phyloP scores from a whole-genome alignment of 1,140 invertebrate genomes.

The Hycleus cichorii region DNA sequence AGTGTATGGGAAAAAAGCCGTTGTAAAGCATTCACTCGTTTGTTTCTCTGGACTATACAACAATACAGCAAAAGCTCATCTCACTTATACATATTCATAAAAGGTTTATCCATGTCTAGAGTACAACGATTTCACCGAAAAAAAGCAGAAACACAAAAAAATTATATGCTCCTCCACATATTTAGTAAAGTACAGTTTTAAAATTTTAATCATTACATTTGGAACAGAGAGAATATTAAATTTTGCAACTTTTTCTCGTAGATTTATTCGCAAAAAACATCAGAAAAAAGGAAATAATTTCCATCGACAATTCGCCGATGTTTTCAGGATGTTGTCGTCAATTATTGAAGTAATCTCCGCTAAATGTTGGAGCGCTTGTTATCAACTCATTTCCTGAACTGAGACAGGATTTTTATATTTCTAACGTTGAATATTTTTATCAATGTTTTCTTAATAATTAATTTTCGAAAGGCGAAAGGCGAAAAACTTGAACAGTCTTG shows the following conservation, averaged over 20 bases:
- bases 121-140: slow-evolving; percentile 5
- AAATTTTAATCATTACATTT: too few relatives aligned
- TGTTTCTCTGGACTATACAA: slow-evolving; percentile 7
- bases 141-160: not conserved
- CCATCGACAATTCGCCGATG: slow-evolving; percentile 23
- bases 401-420: slow-evolving; percentile 21
- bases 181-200: too few relatives aligned
- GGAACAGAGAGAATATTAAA: not conserved
- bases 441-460: not conserved
- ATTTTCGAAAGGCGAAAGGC: not conserved
- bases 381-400: slow-evolving; percentile 21
- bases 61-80: slow-evolving; percentile 10
- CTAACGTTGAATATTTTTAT: not conserved
- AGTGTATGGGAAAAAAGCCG: slow-evolving; percentile 6
- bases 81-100: slow-evolving; percentile 20
- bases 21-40: slow-evolving; percentile 13
- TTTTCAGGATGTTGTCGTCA: slow-evolving; percentile 21
- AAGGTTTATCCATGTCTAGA: slow-evolving; percentile 15
- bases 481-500: not conserved
- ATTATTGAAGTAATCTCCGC: slow-evolving; percentile 20
- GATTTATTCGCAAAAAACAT: not conserved
- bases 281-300: slow-evolving; percentile 25
- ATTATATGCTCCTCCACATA: too few relatives aligned
- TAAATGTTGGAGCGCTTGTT: slow-evolving; percentile 6
- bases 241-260: not conserved